These are phyloP conservation scores for Phengaris alcon DNA, from an alignment of 2,888 invertebrate genomes.

Conservation along the genomic window DNA sequence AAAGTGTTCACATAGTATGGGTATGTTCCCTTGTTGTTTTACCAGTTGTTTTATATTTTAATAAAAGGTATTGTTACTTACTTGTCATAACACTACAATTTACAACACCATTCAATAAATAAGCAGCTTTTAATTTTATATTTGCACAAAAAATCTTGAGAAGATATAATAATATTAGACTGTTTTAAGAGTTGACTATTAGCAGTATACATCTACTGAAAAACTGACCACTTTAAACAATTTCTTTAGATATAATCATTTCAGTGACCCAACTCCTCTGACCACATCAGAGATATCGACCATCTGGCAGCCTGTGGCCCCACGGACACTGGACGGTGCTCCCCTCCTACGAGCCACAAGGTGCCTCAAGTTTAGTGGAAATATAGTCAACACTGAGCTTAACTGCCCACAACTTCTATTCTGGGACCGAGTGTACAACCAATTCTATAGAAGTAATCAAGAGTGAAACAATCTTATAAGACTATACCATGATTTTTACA, in stretches of 20 bases:
- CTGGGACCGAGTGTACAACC: conserved; percentile 62
- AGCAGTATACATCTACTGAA: no score
- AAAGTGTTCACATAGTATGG: no score
- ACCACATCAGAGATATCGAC: conserved; percentile 54
- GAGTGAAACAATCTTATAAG: background rate
- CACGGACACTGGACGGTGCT: conserved; percentile 37
- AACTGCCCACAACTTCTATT: conserved; percentile 48
- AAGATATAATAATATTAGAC: no score
- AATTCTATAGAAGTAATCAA: conserved; percentile 49
- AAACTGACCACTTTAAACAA: background rate
- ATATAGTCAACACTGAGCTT: conserved; percentile 45
- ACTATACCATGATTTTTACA: background rate
- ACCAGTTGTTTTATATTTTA: no score
- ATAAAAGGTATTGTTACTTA: no score
- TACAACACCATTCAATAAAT: no score
- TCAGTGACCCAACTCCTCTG: conserved; percentile 68
- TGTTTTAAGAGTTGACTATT: no score
- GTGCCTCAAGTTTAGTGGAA: conserved; percentile 46
- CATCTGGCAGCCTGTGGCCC: conserved; percentile 57
- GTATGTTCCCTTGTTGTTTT: no score
- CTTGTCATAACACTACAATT: no score
- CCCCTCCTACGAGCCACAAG: conserved; percentile 45
- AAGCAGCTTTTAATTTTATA: no score
- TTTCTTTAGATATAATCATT: conserved; percentile 21
- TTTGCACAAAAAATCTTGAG: no score